Conservation (phyloP, 1,140 invertebrate species). For the Cotesia glomerata region DNA sequence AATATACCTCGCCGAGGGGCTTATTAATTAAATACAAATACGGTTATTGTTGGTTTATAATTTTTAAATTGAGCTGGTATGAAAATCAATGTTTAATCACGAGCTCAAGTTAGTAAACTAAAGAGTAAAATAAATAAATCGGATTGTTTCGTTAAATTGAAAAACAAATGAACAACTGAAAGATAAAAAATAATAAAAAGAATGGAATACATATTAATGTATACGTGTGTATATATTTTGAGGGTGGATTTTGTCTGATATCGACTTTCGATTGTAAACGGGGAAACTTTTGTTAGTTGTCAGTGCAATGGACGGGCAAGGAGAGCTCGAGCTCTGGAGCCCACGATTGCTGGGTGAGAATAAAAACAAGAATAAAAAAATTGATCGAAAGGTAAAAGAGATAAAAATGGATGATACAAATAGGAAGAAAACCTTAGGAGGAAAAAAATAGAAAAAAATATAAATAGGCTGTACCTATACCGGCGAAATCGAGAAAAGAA, state of each 20-base stretch:
- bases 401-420: background rate
- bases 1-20: too few species aligned
- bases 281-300: slow-evolving; percentile 6
- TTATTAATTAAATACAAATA: too few species aligned
- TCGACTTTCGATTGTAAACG: slow-evolving; percentile 17
- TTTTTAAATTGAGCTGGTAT: too few species aligned
- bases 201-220: background rate
- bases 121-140: too few species aligned
- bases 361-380: slow-evolving; percentile 1
- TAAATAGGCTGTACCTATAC: background rate
- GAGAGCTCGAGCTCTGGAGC: background rate
- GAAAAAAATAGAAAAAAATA: background rate
- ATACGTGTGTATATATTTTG: background rate
- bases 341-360: background rate
- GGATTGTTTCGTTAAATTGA: too few species aligned
- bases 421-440: background rate
- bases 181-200: background rate
- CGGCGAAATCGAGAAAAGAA: background rate
- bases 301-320: background rate
- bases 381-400: background rate
- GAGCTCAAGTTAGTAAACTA: too few species aligned
- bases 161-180: background rate
- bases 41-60: too few species aligned
- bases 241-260: slow-evolving; percentile 5
- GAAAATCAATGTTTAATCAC: too few species aligned